Conservation (phyloP, 2,888 invertebrate species). For the Pterostichus madidus region DNA sequence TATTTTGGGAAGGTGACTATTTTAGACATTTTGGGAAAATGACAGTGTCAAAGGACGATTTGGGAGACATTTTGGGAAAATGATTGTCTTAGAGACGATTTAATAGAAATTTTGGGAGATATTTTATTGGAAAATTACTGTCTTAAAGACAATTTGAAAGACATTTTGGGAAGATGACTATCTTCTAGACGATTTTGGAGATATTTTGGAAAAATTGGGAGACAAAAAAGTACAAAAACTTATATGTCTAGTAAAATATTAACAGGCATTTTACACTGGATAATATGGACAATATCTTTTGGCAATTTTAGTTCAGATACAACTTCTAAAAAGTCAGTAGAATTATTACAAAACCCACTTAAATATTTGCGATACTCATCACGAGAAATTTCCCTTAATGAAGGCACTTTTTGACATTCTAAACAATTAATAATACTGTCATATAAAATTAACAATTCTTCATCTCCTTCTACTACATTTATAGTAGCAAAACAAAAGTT, state of each 20-base stretch:
- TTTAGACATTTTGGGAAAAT: too few relatives aligned
- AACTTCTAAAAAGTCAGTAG: slow-evolving; percentile 39
- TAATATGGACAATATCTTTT: slow-evolving; percentile 56
- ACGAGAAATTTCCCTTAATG: slow-evolving; percentile 40
- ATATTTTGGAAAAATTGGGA: too few relatives aligned
- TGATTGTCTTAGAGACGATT: too few relatives aligned
- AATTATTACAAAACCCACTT: slow-evolving; percentile 21
- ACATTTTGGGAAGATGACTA: too few relatives aligned
- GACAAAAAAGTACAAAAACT: too few relatives aligned
- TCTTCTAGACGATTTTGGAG: too few relatives aligned
- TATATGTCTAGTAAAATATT: slow-evolving; percentile 38
- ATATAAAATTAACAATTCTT: slow-evolving; percentile 40
- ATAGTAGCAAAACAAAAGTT: slow-evolving; percentile 50
- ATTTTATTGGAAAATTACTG: too few relatives aligned
- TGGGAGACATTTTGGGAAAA: too few relatives aligned
- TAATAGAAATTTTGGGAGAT: too few relatives aligned
- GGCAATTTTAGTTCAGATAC: slow-evolving; percentile 20
- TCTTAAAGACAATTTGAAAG: too few relatives aligned
- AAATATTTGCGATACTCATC: slow-evolving; percentile 22
- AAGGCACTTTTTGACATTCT: slow-evolving; percentile 31
- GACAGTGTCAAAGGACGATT: too few relatives aligned
- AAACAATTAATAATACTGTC: slow-evolving; percentile 20
- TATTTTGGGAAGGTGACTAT: too few relatives aligned
- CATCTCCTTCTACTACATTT: slow-evolving; percentile 10
- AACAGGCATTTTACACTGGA: slow-evolving; percentile 59